These are phyloP conservation scores for Botrylloides violaceus DNA, from an alignment of 23 tunicate genomes.

Conservation along the genomic window DNA sequence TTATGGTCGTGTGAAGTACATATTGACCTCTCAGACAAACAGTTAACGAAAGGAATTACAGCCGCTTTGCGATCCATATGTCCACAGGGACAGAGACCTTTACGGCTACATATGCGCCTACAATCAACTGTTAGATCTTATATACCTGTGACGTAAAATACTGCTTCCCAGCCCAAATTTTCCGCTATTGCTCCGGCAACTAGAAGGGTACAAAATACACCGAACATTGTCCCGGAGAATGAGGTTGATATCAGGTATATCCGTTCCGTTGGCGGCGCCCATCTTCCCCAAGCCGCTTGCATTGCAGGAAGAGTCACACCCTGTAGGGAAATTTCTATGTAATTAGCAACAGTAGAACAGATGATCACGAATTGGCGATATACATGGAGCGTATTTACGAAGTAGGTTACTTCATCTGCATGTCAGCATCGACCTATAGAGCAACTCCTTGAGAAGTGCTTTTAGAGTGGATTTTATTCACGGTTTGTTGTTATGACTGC, in stretches of 20 bases:
- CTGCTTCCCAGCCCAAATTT: conserved; percentile 63
- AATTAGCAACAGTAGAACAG: background rate
- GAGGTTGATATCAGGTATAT: conserved; percentile 35
- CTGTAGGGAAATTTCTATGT: background rate
- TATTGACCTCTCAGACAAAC: too few species aligned
- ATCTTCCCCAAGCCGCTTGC: conserved; percentile 62
- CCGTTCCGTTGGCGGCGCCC: conserved; percentile 75
- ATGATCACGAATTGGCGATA: background rate
- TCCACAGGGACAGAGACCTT: too few species aligned
- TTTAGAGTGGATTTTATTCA: too few species aligned
- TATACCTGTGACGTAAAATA: conserved; percentile 61
- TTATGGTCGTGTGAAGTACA: too few species aligned
- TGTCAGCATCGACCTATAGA: background rate
- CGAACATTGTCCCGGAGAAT: conserved; percentile 54
- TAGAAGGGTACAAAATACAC: conserved; percentile 39
- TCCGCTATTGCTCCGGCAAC: conserved; percentile 57
- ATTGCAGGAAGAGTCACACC: conserved; percentile 55
- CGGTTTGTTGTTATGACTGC: too few species aligned
- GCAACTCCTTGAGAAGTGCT: background rate
- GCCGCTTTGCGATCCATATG: too few species aligned
- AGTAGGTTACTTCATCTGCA: too few species aligned
- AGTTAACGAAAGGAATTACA: too few species aligned
- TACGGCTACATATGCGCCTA: too few species aligned
- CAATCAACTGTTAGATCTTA: too few species aligned
- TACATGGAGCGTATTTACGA: background rate